Evolutionary conservation across 2,888 invertebrate species (phyloP).

Genomic region (Calameuta pallipes): DNA sequence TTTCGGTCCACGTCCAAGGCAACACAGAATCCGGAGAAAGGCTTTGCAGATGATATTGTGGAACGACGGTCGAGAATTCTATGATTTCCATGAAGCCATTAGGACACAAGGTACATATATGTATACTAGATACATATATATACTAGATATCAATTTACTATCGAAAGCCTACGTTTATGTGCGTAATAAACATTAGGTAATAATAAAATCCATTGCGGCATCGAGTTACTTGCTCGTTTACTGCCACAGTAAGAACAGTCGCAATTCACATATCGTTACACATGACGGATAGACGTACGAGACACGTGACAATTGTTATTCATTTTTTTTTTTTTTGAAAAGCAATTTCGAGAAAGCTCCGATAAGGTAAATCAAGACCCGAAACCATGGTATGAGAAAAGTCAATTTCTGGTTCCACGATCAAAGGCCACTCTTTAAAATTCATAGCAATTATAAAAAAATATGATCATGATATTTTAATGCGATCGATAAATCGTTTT

Average conservation of each 20-base stretch:
- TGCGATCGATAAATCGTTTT: too few relatives aligned
- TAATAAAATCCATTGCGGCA: slow-evolving; percentile 33
- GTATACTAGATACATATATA: neutral
- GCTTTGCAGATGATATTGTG: neutral
- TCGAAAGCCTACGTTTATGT: slow-evolving; percentile 41
- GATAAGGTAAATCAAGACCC: neutral
- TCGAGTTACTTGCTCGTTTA: slow-evolving; percentile 20
- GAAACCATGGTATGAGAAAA: neutral
- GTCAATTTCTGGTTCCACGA: neutral
- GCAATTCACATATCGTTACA: neutral
- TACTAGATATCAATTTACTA: slow-evolving; percentile 37
- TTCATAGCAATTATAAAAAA: neutral
- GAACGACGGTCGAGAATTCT: neutral
- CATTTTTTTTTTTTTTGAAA: too few relatives aligned
- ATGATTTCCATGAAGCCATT: slow-evolving; percentile 10
- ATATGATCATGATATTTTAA: too few relatives aligned
- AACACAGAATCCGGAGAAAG: neutral
- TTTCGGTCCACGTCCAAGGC: neutral
- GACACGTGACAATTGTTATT: neutral
- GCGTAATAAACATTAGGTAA: slow-evolving; percentile 43
- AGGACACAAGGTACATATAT: neutral
- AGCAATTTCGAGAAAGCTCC: neutral
- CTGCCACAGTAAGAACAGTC: neutral
- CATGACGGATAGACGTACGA: neutral
- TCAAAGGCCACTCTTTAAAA: neutral